These are phyloP conservation scores for Ceyx cyanopectus DNA, from an alignment of 2,113 vertebrate genomes.

Conservation along the genomic window DNA sequence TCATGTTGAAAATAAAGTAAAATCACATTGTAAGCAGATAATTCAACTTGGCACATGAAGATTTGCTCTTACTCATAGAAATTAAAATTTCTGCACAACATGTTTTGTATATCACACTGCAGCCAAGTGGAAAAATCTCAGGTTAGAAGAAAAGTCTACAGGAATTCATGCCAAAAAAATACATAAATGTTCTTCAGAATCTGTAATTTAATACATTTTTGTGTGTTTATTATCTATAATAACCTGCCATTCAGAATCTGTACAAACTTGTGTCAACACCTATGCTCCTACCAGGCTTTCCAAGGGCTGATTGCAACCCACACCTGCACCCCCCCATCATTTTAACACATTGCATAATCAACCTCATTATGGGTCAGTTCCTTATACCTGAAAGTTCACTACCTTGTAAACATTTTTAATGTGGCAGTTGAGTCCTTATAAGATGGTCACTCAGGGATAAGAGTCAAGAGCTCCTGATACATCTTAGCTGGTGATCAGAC, in stretches of 20 bases:
- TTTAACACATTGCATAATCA: neutral
- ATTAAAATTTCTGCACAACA: neutral
- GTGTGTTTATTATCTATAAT: neutral
- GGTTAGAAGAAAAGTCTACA: neutral
- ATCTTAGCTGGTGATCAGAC: neutral
- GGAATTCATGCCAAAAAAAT: neutral
- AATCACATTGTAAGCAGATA: neutral
- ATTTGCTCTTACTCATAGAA: neutral
- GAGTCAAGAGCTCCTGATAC: accelerated
- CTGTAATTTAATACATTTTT: neutral
- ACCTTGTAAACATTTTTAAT: neutral
- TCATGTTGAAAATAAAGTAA: neutral
- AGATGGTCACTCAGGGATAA: accelerated
- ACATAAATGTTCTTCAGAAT: neutral
- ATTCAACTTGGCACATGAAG: neutral
- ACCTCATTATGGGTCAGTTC: neutral
- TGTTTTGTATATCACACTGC: neutral
- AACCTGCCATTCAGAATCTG: neutral
- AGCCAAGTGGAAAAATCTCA: neutral
- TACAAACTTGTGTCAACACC: accelerated
- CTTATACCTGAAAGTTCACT: neutral
- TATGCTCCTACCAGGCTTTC: neutral
- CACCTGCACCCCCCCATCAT: neutral
- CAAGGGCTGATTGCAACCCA: neutral
- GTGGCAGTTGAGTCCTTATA: neutral